Evolutionary conservation across 1,140 invertebrate genomes (phyloP).

Genomic region (Araneus ventricosus): DNA sequence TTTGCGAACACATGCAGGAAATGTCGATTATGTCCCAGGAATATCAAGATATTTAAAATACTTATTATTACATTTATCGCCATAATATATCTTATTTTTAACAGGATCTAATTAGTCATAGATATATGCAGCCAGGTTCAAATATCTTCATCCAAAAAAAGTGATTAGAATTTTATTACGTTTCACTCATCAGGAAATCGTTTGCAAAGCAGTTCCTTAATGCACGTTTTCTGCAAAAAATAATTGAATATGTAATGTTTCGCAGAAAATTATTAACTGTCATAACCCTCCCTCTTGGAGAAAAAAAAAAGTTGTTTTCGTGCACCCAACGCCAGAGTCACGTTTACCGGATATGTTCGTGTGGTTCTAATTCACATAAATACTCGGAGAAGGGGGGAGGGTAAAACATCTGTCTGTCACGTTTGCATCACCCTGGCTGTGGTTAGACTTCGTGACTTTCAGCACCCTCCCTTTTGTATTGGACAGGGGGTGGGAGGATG

Average conservation of each 20-base stretch:
- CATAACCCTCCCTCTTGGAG: neutral
- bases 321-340: slow-evolving; percentile 16
- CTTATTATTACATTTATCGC: too few relatives aligned
- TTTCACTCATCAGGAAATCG: too few relatives aligned
- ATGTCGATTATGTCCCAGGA: too few relatives aligned
- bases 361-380: slow-evolving; percentile 60
- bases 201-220: neutral
- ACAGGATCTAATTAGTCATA: neutral
- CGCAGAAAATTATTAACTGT: neutral
- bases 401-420: slow-evolving; percentile 68
- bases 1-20: too few relatives aligned
- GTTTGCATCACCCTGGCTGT: slow-evolving; percentile 45
- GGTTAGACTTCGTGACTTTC: slow-evolving; percentile 69
- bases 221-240: neutral
- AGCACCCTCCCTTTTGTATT: slow-evolving; percentile 30
- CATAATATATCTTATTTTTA: neutral
- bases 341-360: slow-evolving; percentile 44
- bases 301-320: neutral
- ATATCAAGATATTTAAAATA: too few relatives aligned
- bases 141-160: too few relatives aligned
- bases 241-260: neutral
- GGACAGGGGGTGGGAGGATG: neutral
- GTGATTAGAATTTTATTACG: too few relatives aligned
- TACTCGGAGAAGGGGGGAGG: neutral
- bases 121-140: too few relatives aligned